Percentiles rank a stretch among this genome's conserved stretches.
Conservation (phyloP, 53 echinoderm and acorn worm species). For the Zoroaster sp. region DNA sequence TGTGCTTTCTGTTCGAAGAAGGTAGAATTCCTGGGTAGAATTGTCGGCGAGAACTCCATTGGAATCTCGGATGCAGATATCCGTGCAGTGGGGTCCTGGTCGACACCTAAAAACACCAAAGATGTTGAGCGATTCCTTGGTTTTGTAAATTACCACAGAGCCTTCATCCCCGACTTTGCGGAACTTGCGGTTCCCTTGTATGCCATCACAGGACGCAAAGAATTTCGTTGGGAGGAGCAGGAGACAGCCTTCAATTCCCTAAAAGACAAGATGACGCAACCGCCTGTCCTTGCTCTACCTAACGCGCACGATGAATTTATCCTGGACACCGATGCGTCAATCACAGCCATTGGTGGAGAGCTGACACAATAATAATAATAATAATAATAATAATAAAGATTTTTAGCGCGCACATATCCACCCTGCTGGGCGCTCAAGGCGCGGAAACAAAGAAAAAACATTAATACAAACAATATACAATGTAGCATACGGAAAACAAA, state of each 20-base stretch:
- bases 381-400: too few relatives aligned
- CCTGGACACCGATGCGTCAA: slow-evolving; percentile 55
- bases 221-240: slow-evolving; percentile 33
- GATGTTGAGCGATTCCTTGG: slow-evolving; percentile 55
- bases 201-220: neutral
- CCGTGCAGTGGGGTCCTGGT: slow-evolving; percentile 12
- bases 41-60: neutral
- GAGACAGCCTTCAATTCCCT: slow-evolving; percentile 6
- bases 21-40: slow-evolving; percentile 8
- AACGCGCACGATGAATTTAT: slow-evolving; percentile 25
- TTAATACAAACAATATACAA: too few relatives aligned
- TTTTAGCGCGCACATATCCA: too few relatives aligned
- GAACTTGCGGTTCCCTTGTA: slow-evolving; percentile 37
- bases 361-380: slow-evolving; percentile 37
- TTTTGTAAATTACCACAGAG: slow-evolving; percentile 45
- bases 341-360: slow-evolving; percentile 28
- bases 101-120: slow-evolving; percentile 5
- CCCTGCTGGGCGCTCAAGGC: too few relatives aligned
- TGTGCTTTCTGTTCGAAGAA: slow-evolving; percentile 8
- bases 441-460: too few relatives aligned
- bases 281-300: slow-evolving; percentile 13
- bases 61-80: neutral
- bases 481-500: too few relatives aligned
- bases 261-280: slow-evolving; percentile 9
- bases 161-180: slow-evolving; percentile 25